These are phyloP conservation scores for Anabacerthia variegaticeps DNA, from an alignment of 2,797 vertebrate genomes.

Conservation along the genomic window DNA sequence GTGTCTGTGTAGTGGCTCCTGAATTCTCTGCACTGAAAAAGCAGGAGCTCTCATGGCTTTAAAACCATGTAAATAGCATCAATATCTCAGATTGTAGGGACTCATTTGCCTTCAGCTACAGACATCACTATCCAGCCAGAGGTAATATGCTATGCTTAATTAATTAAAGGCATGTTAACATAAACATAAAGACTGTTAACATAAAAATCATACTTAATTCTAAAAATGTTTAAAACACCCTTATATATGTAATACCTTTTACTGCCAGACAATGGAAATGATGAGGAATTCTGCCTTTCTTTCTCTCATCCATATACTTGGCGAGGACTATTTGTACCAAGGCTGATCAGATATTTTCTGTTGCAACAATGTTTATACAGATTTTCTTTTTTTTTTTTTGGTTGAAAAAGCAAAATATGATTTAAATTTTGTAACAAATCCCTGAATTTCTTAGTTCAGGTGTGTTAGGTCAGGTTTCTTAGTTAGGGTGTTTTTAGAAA, in stretches of 20 bases:
- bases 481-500: background rate
- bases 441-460: too few relatives aligned
- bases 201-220: slow-evolving; percentile 15
- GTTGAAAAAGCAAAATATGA: background rate
- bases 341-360: background rate
- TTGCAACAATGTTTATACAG: background rate
- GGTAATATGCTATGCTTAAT: background rate
- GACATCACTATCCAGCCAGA: background rate
- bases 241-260: background rate
- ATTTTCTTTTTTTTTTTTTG: background rate
- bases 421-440: background rate
- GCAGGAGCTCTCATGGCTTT: background rate
- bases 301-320: background rate
- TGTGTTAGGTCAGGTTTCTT: too few relatives aligned
- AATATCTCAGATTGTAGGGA: background rate
- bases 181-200: background rate
- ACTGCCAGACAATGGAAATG: background rate
- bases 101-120: background rate
- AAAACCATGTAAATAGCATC: background rate
- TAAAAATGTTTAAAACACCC: background rate
- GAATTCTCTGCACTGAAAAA: background rate
- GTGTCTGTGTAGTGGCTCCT: background rate
- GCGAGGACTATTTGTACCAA: background rate
- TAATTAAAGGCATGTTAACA: slow-evolving; percentile 14
- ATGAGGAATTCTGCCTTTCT: background rate